Evolutionary conservation across 2,797 vertebrate genomes (phyloP).

Genomic region (Eutrigla gurnardus): DNA sequence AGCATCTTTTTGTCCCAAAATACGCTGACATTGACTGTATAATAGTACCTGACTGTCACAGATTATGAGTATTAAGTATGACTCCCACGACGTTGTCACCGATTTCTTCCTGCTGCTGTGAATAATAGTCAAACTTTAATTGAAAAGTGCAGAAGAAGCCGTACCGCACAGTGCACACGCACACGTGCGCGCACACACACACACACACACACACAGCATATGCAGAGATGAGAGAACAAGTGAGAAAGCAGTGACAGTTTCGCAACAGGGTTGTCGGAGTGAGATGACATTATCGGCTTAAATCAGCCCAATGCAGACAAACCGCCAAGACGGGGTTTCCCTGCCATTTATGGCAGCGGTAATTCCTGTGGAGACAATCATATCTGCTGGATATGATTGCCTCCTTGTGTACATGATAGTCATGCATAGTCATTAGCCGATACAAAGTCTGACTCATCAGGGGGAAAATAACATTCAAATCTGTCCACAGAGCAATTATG

Average conservation of each 20-base stretch:
- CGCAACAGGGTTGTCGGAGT: slow-evolving; percentile 40
- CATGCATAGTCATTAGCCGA: slow-evolving; percentile 43
- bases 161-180: background rate
- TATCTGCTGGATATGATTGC: slow-evolving; percentile 65
- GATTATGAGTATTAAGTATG: slow-evolving; percentile 43
- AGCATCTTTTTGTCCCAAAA: slow-evolving; percentile 20
- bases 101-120: slow-evolving; percentile 34
- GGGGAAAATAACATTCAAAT: slow-evolving; percentile 18
- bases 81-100: slow-evolving; percentile 39
- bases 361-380: slow-evolving; percentile 62
- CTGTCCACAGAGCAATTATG: slow-evolving; percentile 22
- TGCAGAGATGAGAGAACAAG: slow-evolving; percentile 27
- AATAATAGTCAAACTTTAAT: slow-evolving; percentile 49
- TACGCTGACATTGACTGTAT: slow-evolving; percentile 37
- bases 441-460: slow-evolving; percentile 37
- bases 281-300: slow-evolving; percentile 60
- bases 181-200: background rate
- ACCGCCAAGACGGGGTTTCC: slow-evolving; percentile 28
- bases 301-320: slow-evolving; percentile 52
- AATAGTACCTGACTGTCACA: slow-evolving; percentile 51
- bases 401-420: slow-evolving; percentile 52
- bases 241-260: slow-evolving; percentile 27
- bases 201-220: slow-evolving; percentile 5
- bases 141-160: slow-evolving; percentile 23
- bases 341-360: slow-evolving; percentile 57